Percentiles rank a stretch among this genome's conserved stretches.
phyloP scores from a whole-genome alignment of 2,113 vertebrate species.

The Salvelinus alpinus region DNA sequence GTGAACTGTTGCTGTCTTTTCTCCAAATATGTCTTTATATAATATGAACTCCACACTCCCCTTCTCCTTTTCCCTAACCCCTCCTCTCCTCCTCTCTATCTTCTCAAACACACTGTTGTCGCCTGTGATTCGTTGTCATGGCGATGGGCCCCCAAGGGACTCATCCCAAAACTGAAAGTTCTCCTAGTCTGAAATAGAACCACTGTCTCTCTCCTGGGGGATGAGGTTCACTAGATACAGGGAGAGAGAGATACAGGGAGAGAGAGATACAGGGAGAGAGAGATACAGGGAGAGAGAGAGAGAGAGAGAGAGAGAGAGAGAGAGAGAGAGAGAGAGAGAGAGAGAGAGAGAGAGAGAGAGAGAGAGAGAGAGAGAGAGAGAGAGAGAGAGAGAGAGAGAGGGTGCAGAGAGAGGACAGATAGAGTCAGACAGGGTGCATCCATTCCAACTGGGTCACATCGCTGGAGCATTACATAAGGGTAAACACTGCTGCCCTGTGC shows the following conservation, averaged over 20 bases:
- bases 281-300: too few relatives aligned
- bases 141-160: constrained; percentile 66
- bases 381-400: background rate
- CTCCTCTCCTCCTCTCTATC: constrained; percentile 37
- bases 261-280: too few relatives aligned
- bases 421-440: constrained; percentile 47
- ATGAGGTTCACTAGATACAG: constrained; percentile 46
- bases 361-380: too few relatives aligned
- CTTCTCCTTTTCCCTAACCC: background rate
- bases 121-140: constrained; percentile 72
- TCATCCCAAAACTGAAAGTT: constrained; percentile 74
- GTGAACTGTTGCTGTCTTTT: background rate
- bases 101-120: constrained; percentile 65
- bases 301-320: background rate
- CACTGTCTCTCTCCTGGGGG: constrained; percentile 40
- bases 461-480: constrained; percentile 71
- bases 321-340: background rate
- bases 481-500: constrained; percentile 72
- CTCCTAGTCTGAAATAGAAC: constrained; percentile 68
- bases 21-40: background rate
- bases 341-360: too few relatives aligned
- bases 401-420: constrained; percentile 33
- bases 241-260: background rate
- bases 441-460: constrained; percentile 75
- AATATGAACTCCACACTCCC: background rate